Conservation (phyloP, 2,113 vertebrate genomes). For the Axis porcinus region DNA sequence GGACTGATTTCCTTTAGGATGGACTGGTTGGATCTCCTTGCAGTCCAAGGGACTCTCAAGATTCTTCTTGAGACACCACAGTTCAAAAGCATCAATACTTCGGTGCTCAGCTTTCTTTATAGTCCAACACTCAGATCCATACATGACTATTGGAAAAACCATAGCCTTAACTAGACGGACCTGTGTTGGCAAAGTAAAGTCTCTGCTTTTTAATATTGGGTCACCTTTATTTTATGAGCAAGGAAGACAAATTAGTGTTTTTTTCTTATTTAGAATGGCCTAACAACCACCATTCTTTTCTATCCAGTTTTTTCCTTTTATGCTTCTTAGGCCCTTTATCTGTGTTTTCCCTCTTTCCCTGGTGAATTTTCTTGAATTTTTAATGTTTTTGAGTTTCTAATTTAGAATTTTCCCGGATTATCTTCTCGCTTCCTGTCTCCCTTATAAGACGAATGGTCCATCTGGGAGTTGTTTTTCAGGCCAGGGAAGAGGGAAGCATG, state of each 20-base stretch:
- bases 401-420: not conserved
- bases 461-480: conserved; percentile 1
- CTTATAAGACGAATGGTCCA: not conserved
- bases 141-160: not conserved
- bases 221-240: not conserved
- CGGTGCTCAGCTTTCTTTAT: not conserved
- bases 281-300: not conserved
- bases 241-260: not conserved
- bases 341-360: not conserved
- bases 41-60: not conserved
- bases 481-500: not conserved
- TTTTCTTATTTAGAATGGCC: not conserved
- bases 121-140: not conserved
- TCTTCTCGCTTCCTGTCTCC: not conserved
- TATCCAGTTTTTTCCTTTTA: not conserved
- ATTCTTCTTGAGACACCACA: not conserved
- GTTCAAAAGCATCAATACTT: not conserved
- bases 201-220: not conserved
- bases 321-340: not conserved
- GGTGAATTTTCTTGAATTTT: not conserved
- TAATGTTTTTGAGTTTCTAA: not conserved
- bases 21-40: not conserved
- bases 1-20: not conserved
- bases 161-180: not conserved
- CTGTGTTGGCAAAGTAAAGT: not conserved